phyloP scores from a whole-genome alignment of 2,888 invertebrate genomes.

The Hirtodrosophila confusa region DNA sequence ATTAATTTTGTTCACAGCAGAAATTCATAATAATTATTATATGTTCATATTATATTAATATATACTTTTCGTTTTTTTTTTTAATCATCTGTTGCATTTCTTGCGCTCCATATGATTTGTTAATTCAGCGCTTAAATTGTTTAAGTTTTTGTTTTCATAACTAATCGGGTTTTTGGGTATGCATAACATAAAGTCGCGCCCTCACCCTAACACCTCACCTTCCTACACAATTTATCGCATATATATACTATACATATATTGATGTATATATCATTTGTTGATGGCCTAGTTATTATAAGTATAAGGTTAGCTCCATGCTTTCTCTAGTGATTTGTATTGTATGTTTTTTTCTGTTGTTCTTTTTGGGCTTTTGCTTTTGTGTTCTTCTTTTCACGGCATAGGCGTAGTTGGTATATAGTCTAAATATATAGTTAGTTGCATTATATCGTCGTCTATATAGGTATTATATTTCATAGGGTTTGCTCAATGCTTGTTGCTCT shows the following conservation, averaged over 20 bases:
- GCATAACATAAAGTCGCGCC: conserved; percentile 2
- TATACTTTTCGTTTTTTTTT: conserved; percentile 7
- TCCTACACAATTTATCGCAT: conserved; percentile 4
- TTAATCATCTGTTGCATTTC: conserved; percentile 30
- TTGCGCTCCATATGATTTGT: conserved; percentile 36
- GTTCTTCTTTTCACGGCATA: conserved; percentile 35
- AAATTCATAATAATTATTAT: conserved; percentile 44
- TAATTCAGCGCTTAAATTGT: conserved; percentile 51
- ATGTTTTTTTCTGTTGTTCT: no score
- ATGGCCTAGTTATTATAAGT: conserved; percentile 66
- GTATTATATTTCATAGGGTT: conserved; percentile 30
- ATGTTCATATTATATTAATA: conserved; percentile 11
- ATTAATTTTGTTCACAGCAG: conserved; percentile 60
- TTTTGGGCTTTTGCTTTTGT: conserved; percentile 4
- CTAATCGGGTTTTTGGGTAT: conserved; percentile 34
- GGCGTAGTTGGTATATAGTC: conserved; percentile 60
- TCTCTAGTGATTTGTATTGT: conserved; percentile 25
- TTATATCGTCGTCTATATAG: conserved; percentile 47
- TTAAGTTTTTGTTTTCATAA: conserved; percentile 38
- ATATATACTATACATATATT: conserved; percentile 22
- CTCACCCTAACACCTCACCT: neutral
- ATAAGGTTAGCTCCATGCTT: conserved; percentile 46
- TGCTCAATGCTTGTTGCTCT: conserved; percentile 24
- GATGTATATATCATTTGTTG: conserved; percentile 64
- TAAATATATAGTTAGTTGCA: conserved; percentile 58